A percentile compares a stretch with the other conserved stretches of the same genome.
Evolutionary conservation across 2,797 vertebrate species (phyloP).

Genomic region (Toxotes lorentzi): DNA sequence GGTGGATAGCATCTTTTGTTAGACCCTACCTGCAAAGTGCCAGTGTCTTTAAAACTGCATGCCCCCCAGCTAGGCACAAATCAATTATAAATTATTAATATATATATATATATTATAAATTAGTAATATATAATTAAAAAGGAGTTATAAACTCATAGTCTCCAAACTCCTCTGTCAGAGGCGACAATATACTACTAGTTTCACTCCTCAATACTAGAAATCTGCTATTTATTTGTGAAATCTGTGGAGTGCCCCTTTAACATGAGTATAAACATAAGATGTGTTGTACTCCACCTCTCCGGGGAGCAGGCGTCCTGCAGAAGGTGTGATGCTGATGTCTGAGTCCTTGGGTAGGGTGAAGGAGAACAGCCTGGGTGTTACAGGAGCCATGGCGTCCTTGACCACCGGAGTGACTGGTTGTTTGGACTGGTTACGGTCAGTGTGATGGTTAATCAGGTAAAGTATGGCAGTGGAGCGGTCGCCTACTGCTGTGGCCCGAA

Average conservation of each 20-base stretch:
- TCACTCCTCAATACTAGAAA: neutral
- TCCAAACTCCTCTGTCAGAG: neutral
- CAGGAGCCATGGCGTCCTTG: conserved; percentile 51
- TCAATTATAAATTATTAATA: too few species aligned
- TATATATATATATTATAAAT: too few species aligned
- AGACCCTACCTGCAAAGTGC: too few species aligned
- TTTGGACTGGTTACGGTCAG: conserved; percentile 69
- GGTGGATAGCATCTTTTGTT: neutral
- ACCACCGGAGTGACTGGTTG: conserved; percentile 67
- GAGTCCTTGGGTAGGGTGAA: conserved; percentile 84
- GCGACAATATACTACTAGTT: neutral
- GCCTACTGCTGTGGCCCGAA: conserved; percentile 89
- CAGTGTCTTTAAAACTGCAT: too few species aligned
- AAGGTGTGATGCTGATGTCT: conserved; percentile 87
- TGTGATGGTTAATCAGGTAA: conserved; percentile 83
- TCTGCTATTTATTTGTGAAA: conserved; percentile 6
- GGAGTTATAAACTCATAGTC: too few species aligned
- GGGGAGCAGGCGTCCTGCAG: conserved; percentile 87
- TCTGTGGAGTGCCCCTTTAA: neutral
- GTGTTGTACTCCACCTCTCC: conserved; percentile 86
- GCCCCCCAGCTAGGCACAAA: too few species aligned
- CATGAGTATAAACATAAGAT: conserved; percentile 11
- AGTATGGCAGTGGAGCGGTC: conserved; percentile 83
- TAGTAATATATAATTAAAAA: too few species aligned
- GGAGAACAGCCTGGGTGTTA: conserved; percentile 86